phyloP scores from a whole-genome alignment of 2,888 invertebrate species.

The Ischnura elegans region DNA sequence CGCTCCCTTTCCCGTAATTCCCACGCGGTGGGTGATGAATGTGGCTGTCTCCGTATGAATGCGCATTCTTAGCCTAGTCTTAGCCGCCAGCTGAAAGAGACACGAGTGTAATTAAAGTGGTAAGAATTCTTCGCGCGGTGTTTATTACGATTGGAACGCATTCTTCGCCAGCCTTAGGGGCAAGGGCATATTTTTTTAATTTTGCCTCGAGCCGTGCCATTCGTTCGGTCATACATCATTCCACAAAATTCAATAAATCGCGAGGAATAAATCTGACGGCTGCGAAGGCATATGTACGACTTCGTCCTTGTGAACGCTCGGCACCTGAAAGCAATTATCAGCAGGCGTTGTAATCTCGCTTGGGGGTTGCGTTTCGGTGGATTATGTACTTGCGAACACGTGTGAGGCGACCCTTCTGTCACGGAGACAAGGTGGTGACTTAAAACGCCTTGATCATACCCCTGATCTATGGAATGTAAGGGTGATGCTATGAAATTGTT shows the following conservation, averaged over 20 bases:
- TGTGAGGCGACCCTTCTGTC: not conserved
- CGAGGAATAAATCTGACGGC: not conserved
- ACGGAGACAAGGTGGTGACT: not conserved
- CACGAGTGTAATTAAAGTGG: not conserved
- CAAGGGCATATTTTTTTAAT: not conserved
- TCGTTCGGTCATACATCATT: not conserved
- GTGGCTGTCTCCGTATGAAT: conserved; percentile 1
- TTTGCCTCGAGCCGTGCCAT: not conserved
- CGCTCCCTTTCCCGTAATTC: not conserved
- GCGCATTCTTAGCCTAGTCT: conserved; percentile 22
- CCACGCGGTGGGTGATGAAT: not conserved
- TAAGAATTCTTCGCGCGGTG: not conserved
- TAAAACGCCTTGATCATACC: not conserved
- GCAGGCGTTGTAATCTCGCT: not conserved
- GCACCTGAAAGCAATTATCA: not conserved
- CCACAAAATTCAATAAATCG: not conserved
- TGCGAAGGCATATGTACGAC: not conserved
- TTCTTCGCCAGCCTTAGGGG: not conserved
- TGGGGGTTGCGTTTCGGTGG: not conserved
- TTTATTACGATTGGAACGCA: conserved; percentile 4
- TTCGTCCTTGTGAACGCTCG: not conserved
- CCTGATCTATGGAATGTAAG: not conserved
- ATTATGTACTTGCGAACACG: not conserved
- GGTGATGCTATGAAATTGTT: no score
- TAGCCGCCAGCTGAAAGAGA: not conserved